phyloP scores from a whole-genome alignment of 2,113 vertebrate species.

The Tamias sibiricus region DNA sequence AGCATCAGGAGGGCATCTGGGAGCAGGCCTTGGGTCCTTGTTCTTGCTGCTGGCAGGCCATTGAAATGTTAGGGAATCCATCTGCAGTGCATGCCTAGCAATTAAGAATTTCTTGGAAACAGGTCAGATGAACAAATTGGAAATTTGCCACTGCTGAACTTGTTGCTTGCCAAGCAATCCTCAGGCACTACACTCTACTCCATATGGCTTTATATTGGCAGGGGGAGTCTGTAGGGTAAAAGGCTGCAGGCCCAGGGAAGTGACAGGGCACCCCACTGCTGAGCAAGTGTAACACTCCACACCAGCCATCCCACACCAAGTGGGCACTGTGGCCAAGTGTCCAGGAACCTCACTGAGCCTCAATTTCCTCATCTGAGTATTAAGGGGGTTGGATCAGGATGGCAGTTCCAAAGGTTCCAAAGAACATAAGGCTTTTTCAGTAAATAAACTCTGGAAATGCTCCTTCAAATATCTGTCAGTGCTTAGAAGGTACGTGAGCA shows the following conservation, averaged over 20 bases:
- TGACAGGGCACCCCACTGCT: not conserved
- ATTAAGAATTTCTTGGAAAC: conserved; percentile 59
- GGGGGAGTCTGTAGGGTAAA: not conserved
- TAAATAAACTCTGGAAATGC: not conserved
- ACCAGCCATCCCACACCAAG: not conserved
- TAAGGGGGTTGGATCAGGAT: not conserved
- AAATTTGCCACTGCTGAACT: conserved; percentile 1
- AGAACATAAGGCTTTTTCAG: not conserved
- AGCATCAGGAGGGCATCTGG: not conserved
- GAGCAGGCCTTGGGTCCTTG: not conserved
- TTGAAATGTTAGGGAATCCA: conserved; percentile 4
- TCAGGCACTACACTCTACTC: not conserved
- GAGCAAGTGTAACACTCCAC: not conserved
- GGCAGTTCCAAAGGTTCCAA: not conserved
- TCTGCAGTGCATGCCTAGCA: not conserved
- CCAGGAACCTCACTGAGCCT: accelerated
- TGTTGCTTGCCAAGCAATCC: not conserved
- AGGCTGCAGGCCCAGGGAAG: not conserved
- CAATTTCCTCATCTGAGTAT: not conserved
- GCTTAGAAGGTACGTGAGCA: accelerated
- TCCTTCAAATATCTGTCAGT: not conserved
- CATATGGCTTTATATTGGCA: not conserved
- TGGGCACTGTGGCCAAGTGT: not conserved
- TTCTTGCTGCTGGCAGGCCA: not conserved
- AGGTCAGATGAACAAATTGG: conserved; percentile 45